These are phyloP conservation scores for Spatulosminthurus flaviceps DNA, from an alignment of 2,888 invertebrate species.

Conservation along the genomic window DNA sequence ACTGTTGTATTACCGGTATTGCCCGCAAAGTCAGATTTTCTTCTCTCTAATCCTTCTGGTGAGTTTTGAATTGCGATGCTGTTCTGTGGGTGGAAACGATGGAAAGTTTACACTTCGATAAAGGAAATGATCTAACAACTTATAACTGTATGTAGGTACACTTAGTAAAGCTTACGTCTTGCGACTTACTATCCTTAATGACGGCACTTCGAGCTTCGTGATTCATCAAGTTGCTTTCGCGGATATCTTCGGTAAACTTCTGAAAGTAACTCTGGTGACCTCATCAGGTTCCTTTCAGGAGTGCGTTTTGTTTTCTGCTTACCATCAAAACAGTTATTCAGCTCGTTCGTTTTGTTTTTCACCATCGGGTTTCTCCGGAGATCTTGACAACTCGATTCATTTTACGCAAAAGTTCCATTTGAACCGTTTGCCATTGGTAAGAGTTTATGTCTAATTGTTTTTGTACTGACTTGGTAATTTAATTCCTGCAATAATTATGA, in stretches of 20 bases:
- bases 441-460: background rate
- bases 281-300: background rate
- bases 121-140: background rate
- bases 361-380: conserved; percentile 2
- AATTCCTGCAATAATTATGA: background rate
- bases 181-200: conserved; percentile 28
- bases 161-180: conserved; percentile 49
- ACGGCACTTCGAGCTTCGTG: conserved; percentile 10
- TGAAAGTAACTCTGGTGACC: conserved; percentile 25
- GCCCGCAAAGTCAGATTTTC: conserved; percentile 1
- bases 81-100: too few relatives aligned
- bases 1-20: background rate
- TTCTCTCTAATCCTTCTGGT: conserved; percentile 14
- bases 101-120: too few relatives aligned
- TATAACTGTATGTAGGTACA: conserved; percentile 25
- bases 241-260: conserved; percentile 41
- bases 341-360: conserved; percentile 18
- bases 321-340: background rate
- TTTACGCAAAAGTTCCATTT: conserved; percentile 20
- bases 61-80: too few relatives aligned
- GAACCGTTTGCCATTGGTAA: conserved; percentile 5
- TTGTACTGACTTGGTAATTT: too few relatives aligned
- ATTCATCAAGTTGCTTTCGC: conserved; percentile 51
- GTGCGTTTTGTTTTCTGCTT: conserved; percentile 15
- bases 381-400: conserved; percentile 11